Base-by-base conservation (phyloP, 1,140 invertebrate species). In the Drosophila lini region DNA sequence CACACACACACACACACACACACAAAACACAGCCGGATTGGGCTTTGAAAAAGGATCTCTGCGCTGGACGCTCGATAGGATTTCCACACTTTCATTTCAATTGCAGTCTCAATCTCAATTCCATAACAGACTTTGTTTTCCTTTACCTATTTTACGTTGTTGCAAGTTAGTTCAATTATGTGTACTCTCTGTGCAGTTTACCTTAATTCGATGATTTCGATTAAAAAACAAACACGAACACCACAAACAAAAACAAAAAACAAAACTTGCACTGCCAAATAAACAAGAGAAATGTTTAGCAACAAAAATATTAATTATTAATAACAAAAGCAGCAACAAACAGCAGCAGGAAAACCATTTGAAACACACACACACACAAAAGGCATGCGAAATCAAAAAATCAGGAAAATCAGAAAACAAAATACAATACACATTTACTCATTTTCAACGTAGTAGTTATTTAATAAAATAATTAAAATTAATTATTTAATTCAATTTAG, bases 221-320 rank as follows among this genome's bases (percentile, higher is more conserved):
- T n/a, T 36, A 50, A 32, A 13, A 36, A 40, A 50, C 8, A 8
- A 36, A 47, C 13, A 47, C 34, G 4, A 34, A 69, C 40, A 45
- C 62, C 40, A 41, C 62, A 65, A 32, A 40, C 19, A 41, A 31
- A 53, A 40, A 59, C 19, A 36, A 48, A 73, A 69, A 52, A 74
- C 68, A 81, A 62, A 86, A 86, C 71, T 77, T 88, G 82, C 82
- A 86, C 82, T 86, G 82, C 82, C 82, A 86, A 38, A 81, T 69
- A 77, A 77, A 85, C 47, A 56, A 78, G 59, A 61, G 44, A 52
- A 67, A 62, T 62, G 64, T 70, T 63, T 70, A 71, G 58, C 50
- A 69, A 76, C 45, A 64, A 56, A 38, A 48, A 64, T 63, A 67
- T 45, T 32, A 70, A 77, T 44, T 22, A 64, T 61, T 42, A 71